Percentiles rank a stretch among this genome's conserved stretches.
Evolutionary conservation across 1,140 invertebrate genomes (phyloP).

Genomic region (Marisa cornuarietis): DNA sequence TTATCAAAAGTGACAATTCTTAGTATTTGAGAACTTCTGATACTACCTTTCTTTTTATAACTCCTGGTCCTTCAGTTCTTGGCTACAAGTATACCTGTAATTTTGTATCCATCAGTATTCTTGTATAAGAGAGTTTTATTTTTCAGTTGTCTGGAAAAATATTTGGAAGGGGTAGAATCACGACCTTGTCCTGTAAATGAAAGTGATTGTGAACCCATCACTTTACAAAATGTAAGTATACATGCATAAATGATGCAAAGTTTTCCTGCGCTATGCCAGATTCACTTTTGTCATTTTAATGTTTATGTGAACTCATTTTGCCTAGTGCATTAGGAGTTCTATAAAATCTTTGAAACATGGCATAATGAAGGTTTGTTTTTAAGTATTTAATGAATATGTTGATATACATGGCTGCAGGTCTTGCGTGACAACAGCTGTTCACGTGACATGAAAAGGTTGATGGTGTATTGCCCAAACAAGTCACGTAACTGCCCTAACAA

Average conservation of each 20-base stretch:
- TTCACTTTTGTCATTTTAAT: no score
- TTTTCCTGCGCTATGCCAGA: no score
- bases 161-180: neutral
- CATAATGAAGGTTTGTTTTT: neutral
- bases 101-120: neutral
- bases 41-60: no score
- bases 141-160: constrained; percentile 7
- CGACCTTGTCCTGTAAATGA: constrained; percentile 8
- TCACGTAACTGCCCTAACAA: neutral
- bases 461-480: constrained; percentile 12
- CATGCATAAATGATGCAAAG: neutral
- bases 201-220: constrained; percentile 7
- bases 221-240: constrained; percentile 1
- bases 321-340: neutral
- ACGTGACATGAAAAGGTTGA: constrained; percentile 13
- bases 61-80: neutral
- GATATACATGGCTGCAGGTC: neutral
- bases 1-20: no score
- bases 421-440: neutral
- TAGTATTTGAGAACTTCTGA: neutral
- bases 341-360: neutral
- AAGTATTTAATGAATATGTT: neutral
- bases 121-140: neutral
- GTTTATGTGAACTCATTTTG: neutral
- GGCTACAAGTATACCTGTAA: neutral